A percentile compares a stretch with the other conserved stretches of the same genome.
Evolutionary conservation across 2,888 invertebrate species (phyloP).

Genomic region (Drosophila quinaria): DNA sequence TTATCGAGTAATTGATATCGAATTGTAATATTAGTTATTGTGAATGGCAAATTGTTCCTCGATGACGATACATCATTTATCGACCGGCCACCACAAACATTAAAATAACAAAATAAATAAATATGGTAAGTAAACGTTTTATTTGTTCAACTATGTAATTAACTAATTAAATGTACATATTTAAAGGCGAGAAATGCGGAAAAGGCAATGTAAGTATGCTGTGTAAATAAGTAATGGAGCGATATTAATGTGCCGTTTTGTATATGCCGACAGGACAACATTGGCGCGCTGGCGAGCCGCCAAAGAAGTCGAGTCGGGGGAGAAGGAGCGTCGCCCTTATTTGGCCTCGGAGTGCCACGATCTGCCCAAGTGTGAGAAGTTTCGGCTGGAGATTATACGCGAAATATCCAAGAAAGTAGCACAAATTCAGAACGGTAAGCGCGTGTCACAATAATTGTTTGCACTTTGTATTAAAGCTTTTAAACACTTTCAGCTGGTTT

Average conservation of each 20-base stretch:
- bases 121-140: constrained; percentile 68
- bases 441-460: neutral
- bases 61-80: constrained; percentile 2
- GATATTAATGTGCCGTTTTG: neutral
- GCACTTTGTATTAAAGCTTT: neutral
- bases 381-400: constrained; percentile 97
- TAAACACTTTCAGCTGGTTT: constrained; percentile 91
- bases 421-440: constrained; percentile 97
- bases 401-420: constrained; percentile 99
- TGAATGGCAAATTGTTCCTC: constrained; percentile 34
- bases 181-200: constrained; percentile 97
- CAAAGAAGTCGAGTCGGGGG: constrained; percentile 95
- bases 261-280: constrained; percentile 90
- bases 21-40: neutral
- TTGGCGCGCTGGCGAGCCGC: constrained; percentile 99
- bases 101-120: constrained; percentile 43
- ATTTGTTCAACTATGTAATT: constrained; percentile 3
- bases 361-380: constrained; percentile 96
- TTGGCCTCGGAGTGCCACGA: constrained; percentile 98
- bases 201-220: constrained; percentile 95
- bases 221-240: rapidly evolving
- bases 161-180: constrained; percentile 48
- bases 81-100: constrained; percentile 37
- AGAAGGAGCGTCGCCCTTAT: constrained; percentile 95
- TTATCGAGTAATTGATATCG: neutral